Percentiles rank a stretch among this genome's conserved stretches.
These are phyloP conservation scores for Cephus sareptanus DNA, from an alignment of 2,888 invertebrate species.

Conservation along the genomic window DNA sequence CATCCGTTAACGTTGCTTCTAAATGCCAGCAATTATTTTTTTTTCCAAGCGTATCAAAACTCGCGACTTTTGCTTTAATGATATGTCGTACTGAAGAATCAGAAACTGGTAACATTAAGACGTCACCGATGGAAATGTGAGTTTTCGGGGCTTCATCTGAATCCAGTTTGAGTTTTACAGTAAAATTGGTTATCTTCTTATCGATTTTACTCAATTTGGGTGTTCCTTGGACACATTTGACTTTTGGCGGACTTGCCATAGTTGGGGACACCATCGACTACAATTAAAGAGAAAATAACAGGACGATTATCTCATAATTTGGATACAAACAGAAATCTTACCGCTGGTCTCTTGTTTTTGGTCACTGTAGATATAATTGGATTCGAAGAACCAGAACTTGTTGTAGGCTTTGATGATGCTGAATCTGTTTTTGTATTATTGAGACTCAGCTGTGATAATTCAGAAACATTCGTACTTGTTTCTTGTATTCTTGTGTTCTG, in stretches of 20 bases:
- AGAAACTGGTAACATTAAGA: slow-evolving; percentile 34
- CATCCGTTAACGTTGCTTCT: slow-evolving; percentile 71
- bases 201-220: slow-evolving; percentile 21
- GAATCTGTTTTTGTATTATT: neutral
- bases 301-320: neutral
- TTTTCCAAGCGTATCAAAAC: slow-evolving; percentile 70
- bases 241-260: slow-evolving; percentile 24
- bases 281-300: neutral
- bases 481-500: neutral
- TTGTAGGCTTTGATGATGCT: neutral
- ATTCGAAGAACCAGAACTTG: neutral
- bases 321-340: slow-evolving; percentile 1
- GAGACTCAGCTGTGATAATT: neutral
- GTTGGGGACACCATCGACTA: neutral
- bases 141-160: slow-evolving; percentile 24
- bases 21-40: slow-evolving; percentile 70
- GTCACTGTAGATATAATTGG: neutral
- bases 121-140: slow-evolving; percentile 45
- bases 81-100: slow-evolving; percentile 41
- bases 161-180: slow-evolving; percentile 22
- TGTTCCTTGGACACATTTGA: slow-evolving; percentile 32
- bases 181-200: slow-evolving; percentile 40
- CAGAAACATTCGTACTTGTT: neutral
- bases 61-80: slow-evolving; percentile 71
- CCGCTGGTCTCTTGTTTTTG: slow-evolving; percentile 26